Evolutionary conservation across 2,888 invertebrate species (phyloP), one percentile per base, ranked within the genome.

Genomic region (Tetragonisca angustula): DNA sequence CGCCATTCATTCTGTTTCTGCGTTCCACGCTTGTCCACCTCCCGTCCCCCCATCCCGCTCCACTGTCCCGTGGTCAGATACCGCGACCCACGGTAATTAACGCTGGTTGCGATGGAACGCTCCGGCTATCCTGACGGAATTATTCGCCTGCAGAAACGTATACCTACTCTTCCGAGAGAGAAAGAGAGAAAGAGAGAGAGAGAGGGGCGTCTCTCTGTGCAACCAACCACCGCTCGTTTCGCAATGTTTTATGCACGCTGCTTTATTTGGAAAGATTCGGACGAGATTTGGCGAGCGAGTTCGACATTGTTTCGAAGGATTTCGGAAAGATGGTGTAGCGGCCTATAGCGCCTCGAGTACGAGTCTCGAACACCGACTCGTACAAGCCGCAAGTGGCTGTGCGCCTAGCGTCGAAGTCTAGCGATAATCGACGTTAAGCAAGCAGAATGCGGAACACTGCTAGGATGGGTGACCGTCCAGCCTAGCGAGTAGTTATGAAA

Each of bases 1-100:
- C 86, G 83, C 89, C 79, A 83, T 87, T 87, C 87, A 85, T 88
- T 85, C 85, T 90, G 81, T 84, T 86, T 86, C 84, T 84, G 79
- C 86, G 83, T 82, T 89, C 88, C 83, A 85, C 89, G 81, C 88
- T 81, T 72, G 82, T 80, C 89, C 75, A 85, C 70, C 73, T 76
- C 86, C 80, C 77, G 56, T 76, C 77, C 73, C 83, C 71, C n/a
- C 52, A 32, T 9, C 86, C 80, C 76, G 49, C 72, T 76, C 73
- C 82, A 68, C 50, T 36, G 21, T 17, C 17, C 54, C 68, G 77
- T 76, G 76, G 67, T 76, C 79, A 91, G 91, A 92, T 92, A 91
- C 88, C 88, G 81, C 74, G 74, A 59, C 50, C 69, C 74, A 67
- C 81, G 83, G 86, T 89, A 89, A 88, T 89, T 89, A 88, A 88